phyloP scores from a whole-genome alignment of 1,140 invertebrate genomes.

The Cataglyphis hispanica region DNA sequence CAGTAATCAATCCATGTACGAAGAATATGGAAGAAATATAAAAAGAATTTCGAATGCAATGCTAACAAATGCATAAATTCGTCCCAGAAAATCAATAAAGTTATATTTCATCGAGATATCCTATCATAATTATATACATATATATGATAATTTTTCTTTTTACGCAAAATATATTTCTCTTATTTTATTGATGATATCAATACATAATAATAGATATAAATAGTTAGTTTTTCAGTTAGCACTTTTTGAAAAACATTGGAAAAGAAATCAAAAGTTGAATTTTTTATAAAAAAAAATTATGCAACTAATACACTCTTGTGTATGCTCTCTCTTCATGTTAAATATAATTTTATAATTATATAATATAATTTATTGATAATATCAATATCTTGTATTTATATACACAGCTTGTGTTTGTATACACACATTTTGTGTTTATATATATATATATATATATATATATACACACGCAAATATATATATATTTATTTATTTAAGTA shows the following conservation, averaged over 20 bases:
- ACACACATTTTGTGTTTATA: too few species aligned
- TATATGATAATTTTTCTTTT: neutral
- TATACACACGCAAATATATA: too few species aligned
- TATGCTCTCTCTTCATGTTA: too few species aligned
- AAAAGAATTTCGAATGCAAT: slow-evolving; percentile 15
- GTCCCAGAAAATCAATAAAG: too few species aligned
- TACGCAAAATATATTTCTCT: neutral
- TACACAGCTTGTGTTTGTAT: too few species aligned
- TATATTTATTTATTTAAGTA: too few species aligned
- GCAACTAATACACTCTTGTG: neutral
- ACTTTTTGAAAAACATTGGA: neutral
- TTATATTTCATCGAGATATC: too few species aligned
- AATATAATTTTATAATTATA: slow-evolving; percentile 6
- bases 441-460: too few species aligned
- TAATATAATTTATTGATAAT: neutral
- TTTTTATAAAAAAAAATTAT: neutral
- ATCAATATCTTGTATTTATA: neutral
- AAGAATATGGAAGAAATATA: slow-evolving; percentile 53
- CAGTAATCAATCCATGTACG: slow-evolving; percentile 24
- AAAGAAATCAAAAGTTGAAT: neutral
- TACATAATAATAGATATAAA: neutral
- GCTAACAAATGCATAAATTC: neutral
- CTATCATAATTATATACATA: too few species aligned
- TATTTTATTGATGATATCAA: neutral
- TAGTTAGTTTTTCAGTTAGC: neutral